Percentiles rank a stretch among this genome's conserved stretches.
Evolutionary conservation across 2,888 invertebrate genomes (phyloP).

Genomic region (Stenotaenia linearis): DNA sequence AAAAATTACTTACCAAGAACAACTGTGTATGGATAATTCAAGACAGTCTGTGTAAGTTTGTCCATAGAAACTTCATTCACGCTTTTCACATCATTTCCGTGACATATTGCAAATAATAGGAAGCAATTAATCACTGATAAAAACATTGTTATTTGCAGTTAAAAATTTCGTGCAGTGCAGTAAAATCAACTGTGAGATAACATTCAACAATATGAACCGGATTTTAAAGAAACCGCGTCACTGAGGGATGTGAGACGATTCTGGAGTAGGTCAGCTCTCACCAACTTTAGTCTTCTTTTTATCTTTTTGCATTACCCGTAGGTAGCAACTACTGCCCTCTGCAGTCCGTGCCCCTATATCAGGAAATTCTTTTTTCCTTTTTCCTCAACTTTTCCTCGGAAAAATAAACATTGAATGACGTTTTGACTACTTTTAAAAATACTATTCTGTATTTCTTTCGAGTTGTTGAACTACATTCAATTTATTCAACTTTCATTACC

Average conservation of each 20-base stretch:
- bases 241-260: not conserved
- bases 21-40: not conserved
- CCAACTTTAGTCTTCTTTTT: not conserved
- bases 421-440: no score
- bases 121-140: not conserved
- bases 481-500: no score
- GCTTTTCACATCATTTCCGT: not conserved
- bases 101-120: not conserved
- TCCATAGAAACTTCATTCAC: not conserved
- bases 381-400: no score
- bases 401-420: not conserved
- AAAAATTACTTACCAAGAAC: not conserved
- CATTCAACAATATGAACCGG: not conserved
- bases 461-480: not conserved
- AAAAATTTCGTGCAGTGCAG: not conserved
- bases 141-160: not conserved
- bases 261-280: constrained; percentile 4
- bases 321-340: not conserved
- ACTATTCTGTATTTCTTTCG: no score
- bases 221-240: not conserved
- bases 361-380: no score
- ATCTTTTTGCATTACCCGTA: not conserved
- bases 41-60: not conserved
- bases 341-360: no score
- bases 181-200: no score